Percentiles rank a stretch among this genome's conserved stretches.
Conservation (phyloP, 2,797 vertebrate species). For the Aplochiton taeniatus region DNA sequence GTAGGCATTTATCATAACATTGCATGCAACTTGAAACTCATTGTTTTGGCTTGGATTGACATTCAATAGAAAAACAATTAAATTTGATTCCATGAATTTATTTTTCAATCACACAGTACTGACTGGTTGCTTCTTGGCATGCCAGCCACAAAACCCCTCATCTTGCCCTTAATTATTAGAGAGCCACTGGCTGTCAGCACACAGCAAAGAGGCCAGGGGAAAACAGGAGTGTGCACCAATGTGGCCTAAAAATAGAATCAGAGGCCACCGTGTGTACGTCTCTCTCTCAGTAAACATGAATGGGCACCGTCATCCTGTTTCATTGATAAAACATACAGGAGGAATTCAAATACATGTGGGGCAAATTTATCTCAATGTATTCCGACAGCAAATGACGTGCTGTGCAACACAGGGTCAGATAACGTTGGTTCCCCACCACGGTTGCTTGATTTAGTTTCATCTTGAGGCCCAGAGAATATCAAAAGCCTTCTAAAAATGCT, state of each 20-base stretch:
- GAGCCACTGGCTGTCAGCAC: conserved; percentile 38
- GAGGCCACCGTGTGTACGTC: conserved; percentile 5
- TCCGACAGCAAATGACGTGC: too few species aligned
- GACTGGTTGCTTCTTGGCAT: conserved; percentile 21
- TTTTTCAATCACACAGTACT: conserved; percentile 21
- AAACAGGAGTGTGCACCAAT: conserved; percentile 12
- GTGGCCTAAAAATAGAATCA: conserved; percentile 42
- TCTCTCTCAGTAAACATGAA: conserved; percentile 27
- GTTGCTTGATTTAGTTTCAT: too few species aligned
- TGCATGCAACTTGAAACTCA: neutral
- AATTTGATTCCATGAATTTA: conserved; percentile 35
- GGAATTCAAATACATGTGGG: conserved; percentile 1
- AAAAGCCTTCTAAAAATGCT: too few species aligned
- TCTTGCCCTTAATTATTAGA: conserved; percentile 28
- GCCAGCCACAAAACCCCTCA: conserved; percentile 28
- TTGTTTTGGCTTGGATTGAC: conserved; percentile 10
- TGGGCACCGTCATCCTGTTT: conserved; percentile 43
- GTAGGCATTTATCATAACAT: too few species aligned
- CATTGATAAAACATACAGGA: conserved; percentile 36
- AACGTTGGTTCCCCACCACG: too few species aligned
- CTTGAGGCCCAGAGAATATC: too few species aligned
- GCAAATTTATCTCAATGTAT: neutral
- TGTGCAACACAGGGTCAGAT: too few species aligned
- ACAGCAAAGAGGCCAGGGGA: conserved; percentile 18
- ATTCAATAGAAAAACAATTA: conserved; percentile 27